Conservation (phyloP, 2,888 invertebrate genomes). For the Zaprionus obscuricornis region DNA sequence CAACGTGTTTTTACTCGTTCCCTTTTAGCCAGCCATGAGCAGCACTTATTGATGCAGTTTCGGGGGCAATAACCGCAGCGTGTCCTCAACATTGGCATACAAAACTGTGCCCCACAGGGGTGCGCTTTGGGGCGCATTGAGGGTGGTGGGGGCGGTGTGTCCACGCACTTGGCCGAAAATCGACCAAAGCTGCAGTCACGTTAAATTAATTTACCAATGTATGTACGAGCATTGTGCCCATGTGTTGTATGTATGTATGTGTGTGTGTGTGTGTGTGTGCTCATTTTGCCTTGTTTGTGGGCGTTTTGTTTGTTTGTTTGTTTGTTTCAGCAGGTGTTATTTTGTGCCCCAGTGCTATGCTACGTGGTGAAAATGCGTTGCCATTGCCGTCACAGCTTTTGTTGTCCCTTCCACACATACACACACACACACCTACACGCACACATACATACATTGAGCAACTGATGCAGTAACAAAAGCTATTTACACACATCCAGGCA, state of each 20-base stretch:
- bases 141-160: background rate
- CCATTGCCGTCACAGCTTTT: constrained; percentile 45
- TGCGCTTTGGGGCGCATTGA: too few relatives aligned
- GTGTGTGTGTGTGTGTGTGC: constrained; percentile 39
- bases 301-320: constrained; percentile 72
- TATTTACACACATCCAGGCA: constrained; percentile 58
- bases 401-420: constrained; percentile 34
- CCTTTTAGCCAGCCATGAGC: background rate
- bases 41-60: constrained; percentile 47
- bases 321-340: constrained; percentile 75
- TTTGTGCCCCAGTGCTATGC: constrained; percentile 66
- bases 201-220: constrained; percentile 76
- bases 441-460: constrained; percentile 8
- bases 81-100: constrained; percentile 65
- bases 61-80: constrained; percentile 69
- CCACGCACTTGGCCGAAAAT: constrained; percentile 66
- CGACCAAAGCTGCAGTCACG: constrained; percentile 76
- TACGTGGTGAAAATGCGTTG: constrained; percentile 73
- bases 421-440: constrained; percentile 12
- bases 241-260: constrained; percentile 11
- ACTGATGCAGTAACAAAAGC: constrained; percentile 60
- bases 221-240: constrained; percentile 3
- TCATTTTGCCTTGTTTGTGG: constrained; percentile 71
- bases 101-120: constrained; percentile 15
- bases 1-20: background rate